Evolutionary conservation across 2,797 vertebrate genomes (phyloP).

Genomic region (Peromyscus melanophrys): DNA sequence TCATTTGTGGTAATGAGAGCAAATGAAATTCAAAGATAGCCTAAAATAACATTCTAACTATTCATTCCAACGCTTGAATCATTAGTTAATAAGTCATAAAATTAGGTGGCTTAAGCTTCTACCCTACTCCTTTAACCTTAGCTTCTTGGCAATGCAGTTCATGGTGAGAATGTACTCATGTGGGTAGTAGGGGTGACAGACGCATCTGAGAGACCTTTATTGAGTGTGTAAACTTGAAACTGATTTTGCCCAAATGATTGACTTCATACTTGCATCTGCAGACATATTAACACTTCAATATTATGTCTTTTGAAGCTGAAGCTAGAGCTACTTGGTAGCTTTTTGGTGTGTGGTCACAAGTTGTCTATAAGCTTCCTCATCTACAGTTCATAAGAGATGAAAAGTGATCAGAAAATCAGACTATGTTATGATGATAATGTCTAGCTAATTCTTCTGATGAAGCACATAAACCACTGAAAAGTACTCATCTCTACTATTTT

Average conservation of each 20-base stretch:
- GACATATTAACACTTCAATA: background rate
- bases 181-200: background rate
- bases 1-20: slow-evolving; percentile 66
- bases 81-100: slow-evolving; percentile 64
- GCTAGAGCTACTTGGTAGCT: slow-evolving; percentile 23
- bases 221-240: slow-evolving; percentile 4
- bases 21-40: slow-evolving; percentile 65
- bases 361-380: slow-evolving; percentile 34
- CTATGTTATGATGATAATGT: background rate
- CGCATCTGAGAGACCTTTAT: background rate
- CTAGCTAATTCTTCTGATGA: slow-evolving; percentile 23
- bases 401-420: background rate
- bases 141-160: slow-evolving; percentile 47
- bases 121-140: slow-evolving; percentile 43
- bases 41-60: slow-evolving; percentile 70
- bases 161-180: slow-evolving; percentile 27
- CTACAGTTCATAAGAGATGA: background rate
- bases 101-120: slow-evolving; percentile 62
- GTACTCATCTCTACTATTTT: background rate
- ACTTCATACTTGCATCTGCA: background rate
- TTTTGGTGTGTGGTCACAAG: slow-evolving; percentile 1
- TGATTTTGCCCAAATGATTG: slow-evolving; percentile 22
- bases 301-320: slow-evolving; percentile 28
- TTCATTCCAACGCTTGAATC: slow-evolving; percentile 71
- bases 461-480: background rate